Conservation (phyloP, 1,140 invertebrate species). For the Drosophila melanica region DNA sequence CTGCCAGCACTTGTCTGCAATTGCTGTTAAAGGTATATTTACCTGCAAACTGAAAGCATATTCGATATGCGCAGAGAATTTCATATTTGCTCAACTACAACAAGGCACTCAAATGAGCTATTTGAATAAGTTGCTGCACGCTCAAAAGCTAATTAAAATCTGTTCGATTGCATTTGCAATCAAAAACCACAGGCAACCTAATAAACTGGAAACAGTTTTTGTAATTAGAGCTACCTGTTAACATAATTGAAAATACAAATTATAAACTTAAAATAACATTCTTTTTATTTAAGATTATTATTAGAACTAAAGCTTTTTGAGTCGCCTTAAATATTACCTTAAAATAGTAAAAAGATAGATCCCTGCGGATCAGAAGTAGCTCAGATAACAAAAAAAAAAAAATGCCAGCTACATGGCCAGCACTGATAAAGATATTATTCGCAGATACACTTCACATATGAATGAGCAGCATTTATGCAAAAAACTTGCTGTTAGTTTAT, state of each 20-base stretch:
- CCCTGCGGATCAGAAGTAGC: too few species aligned
- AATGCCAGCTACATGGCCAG: background rate
- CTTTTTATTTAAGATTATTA: too few species aligned
- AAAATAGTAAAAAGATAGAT: too few species aligned
- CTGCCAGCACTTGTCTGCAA: background rate
- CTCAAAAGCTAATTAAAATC: background rate
- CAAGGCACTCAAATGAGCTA: background rate
- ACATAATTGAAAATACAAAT: too few species aligned
- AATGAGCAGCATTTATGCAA: constrained; percentile 2
- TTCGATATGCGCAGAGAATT: background rate
- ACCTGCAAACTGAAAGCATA: background rate
- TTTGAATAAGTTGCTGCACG: background rate
- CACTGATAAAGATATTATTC: background rate
- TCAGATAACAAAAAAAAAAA: too few species aligned
- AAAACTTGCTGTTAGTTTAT: background rate
- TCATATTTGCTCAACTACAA: constrained; percentile 6
- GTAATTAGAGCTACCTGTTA: too few species aligned
- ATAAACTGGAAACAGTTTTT: too few species aligned
- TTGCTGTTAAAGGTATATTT: constrained; percentile 4
- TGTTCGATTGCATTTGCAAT: background rate
- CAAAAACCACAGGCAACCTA: too few species aligned
- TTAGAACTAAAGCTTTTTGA: too few species aligned
- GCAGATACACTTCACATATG: constrained; percentile 11
- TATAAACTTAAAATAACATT: too few species aligned
- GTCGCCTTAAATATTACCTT: too few species aligned